Percentiles rank a stretch among this genome's conserved stretches.
phyloP scores from a whole-genome alignment of 2,113 vertebrate genomes.

The Rhinopomastus cyanomelas region DNA sequence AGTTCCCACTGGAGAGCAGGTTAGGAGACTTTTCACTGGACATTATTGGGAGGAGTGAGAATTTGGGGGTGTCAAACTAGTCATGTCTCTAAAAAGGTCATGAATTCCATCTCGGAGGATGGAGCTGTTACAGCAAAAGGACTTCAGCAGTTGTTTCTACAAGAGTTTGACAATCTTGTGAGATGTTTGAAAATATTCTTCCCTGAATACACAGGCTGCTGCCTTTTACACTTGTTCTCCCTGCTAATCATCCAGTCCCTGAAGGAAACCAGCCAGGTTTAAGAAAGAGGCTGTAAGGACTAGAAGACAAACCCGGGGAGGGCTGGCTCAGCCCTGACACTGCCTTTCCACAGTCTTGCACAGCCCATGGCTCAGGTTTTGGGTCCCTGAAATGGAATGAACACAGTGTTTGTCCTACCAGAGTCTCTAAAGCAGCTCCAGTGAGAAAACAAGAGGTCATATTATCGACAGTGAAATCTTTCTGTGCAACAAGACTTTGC shows the following conservation, averaged over 20 bases:
- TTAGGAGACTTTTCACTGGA: background rate
- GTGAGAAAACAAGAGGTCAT: background rate
- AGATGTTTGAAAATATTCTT: background rate
- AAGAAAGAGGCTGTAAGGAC: too few relatives aligned
- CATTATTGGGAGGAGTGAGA: background rate
- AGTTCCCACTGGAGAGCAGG: background rate
- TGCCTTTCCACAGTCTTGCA: background rate
- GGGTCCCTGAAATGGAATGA: background rate
- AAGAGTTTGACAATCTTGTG: background rate
- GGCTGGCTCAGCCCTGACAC: background rate
- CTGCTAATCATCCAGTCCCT: background rate
- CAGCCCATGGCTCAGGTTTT: background rate
- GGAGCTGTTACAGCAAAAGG: background rate
- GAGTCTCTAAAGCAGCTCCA: background rate
- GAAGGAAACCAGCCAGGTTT: background rate
- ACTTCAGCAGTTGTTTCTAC: background rate
- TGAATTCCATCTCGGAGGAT: background rate
- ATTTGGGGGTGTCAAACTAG: background rate
- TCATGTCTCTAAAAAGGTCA: background rate
- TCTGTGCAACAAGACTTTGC: background rate
- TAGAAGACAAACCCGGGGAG: background rate
- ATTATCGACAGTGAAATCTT: background rate
- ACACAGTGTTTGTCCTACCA: rapidly evolving
- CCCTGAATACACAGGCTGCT: background rate
- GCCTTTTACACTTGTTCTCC: background rate